Conservation (phyloP, 2,888 invertebrate species). For the Spilosoma lubricipeda region DNA sequence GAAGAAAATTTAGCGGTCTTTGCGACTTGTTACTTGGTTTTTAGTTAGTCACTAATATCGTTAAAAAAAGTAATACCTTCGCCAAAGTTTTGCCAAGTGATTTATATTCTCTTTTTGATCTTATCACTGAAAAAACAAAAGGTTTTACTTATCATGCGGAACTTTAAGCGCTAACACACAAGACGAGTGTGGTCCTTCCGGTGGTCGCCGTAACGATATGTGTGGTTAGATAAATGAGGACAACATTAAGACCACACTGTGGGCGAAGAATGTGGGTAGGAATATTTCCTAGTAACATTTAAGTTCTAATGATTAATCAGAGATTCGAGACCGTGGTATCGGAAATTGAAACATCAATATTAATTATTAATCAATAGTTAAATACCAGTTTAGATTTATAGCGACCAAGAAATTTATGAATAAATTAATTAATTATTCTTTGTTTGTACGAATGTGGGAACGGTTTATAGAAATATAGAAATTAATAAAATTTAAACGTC, state of each 20-base stretch:
- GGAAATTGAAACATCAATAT: slow-evolving; percentile 15
- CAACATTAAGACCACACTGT: slow-evolving; percentile 28
- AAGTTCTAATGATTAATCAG: slow-evolving; percentile 16
- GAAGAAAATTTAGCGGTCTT: too few relatives aligned
- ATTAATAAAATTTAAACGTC: background rate
- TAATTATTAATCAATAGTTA: background rate
- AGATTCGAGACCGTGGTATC: slow-evolving; percentile 3
- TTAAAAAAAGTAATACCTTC: slow-evolving; percentile 17
- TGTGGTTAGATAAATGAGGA: slow-evolving; percentile 42
- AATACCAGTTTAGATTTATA: slow-evolving; percentile 1
- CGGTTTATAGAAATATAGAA: background rate
- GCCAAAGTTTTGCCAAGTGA: slow-evolving; percentile 26
- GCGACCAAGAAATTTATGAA: background rate
- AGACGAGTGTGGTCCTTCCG: slow-evolving; percentile 46
- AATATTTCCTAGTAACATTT: slow-evolving; percentile 12
- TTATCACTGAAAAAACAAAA: slow-evolving; percentile 41
- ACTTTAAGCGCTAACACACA: slow-evolving; percentile 41
- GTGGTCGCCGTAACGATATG: slow-evolving; percentile 45
- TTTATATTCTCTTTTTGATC: slow-evolving; percentile 29
- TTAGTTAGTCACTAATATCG: background rate
- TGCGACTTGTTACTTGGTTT: too few relatives aligned
- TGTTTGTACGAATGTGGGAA: background rate
- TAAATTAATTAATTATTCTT: slow-evolving; percentile 1
- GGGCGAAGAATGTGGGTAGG: slow-evolving; percentile 30
- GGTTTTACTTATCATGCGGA: slow-evolving; percentile 35